These are phyloP conservation scores for Pterois miles DNA, from an alignment of 2,797 vertebrate species.

Conservation along the genomic window DNA sequence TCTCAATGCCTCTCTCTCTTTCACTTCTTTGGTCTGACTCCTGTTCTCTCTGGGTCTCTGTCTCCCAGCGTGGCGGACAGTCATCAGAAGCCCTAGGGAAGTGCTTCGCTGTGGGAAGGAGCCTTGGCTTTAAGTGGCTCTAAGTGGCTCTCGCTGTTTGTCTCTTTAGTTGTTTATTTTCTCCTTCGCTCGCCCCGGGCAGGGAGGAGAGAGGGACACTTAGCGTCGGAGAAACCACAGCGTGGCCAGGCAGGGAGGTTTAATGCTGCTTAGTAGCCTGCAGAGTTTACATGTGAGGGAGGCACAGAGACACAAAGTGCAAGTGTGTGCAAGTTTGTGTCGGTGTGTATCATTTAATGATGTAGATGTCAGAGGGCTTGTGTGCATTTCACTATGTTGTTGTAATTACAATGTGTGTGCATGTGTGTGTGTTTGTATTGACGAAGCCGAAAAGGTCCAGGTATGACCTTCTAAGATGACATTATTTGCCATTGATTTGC, in stretches of 20 bases:
- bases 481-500: conserved; percentile 81
- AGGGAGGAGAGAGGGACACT: conserved; percentile 75
- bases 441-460: conserved; percentile 80
- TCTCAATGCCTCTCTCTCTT: not conserved
- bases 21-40: conserved; percentile 1
- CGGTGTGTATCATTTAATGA: conserved; percentile 60
- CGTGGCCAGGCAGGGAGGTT: conserved; percentile 73
- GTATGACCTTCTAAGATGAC: conserved; percentile 82
- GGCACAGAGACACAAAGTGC: conserved; percentile 65
- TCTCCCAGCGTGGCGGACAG: conserved; percentile 66
- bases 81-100: conserved; percentile 69
- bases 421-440: conserved; percentile 67
- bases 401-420: conserved; percentile 49
- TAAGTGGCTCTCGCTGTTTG: conserved; percentile 84
- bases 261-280: conserved; percentile 69
- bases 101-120: conserved; percentile 80
- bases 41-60: not conserved
- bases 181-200: conserved; percentile 72
- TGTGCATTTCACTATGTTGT: conserved; percentile 33
- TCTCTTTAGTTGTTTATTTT: conserved; percentile 81
- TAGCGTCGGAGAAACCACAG: conserved; percentile 63
- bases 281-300: conserved; percentile 67
- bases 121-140: conserved; percentile 82
- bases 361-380: conserved; percentile 61
- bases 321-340: conserved; percentile 62